Evolutionary conservation across 1,140 invertebrate genomes (phyloP), one percentile per base, ranked within the genome.

Genomic region (Phocides pigmalion): DNA sequence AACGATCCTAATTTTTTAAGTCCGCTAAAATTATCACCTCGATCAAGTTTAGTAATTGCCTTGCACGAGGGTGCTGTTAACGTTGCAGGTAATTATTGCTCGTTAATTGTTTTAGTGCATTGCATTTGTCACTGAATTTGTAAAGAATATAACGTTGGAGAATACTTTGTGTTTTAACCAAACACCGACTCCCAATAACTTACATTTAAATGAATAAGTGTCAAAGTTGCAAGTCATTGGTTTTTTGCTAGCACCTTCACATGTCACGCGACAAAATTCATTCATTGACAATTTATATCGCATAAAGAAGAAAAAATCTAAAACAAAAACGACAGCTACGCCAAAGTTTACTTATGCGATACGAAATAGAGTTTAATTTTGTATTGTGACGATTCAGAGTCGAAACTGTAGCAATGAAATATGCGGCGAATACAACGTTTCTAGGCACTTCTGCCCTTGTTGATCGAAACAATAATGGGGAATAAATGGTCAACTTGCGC

Each of bases 381-480:
- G 3, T 41, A 65, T 44, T 15, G 1, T 54, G 15, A 19, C 1
- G 11, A n/a, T 12, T 17, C 51, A 20, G 17, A 12, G 5, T 49
- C 16, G 22, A 44, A 32, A 12, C 12, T 41, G 42, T 19, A 6
- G 17, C 63, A 67, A 70, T 78, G 53, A 71, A 73, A 74, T 66
- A 84, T 80, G 73, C 81, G 82, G 82, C 80, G 84, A 87, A 89
- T 72, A 90, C 82, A 75, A 87, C 86, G 83, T 84, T 86, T 86
- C 72, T 70, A 66, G 78, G 67, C 69, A 70, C 72, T 74, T 66
- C 75, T 72, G 80, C 66, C 46, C 69, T 71, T 72, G 5, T 54
- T 17, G 19, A 70, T 76, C 76, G 77, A 85, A 76, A 83, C 79
- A 87, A 88, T 84, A 81, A 87, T 87, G 62, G 61, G 46, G 67